phyloP scores from a whole-genome alignment of 1,140 invertebrate species.

The Pseudomyrmex pallidus region DNA sequence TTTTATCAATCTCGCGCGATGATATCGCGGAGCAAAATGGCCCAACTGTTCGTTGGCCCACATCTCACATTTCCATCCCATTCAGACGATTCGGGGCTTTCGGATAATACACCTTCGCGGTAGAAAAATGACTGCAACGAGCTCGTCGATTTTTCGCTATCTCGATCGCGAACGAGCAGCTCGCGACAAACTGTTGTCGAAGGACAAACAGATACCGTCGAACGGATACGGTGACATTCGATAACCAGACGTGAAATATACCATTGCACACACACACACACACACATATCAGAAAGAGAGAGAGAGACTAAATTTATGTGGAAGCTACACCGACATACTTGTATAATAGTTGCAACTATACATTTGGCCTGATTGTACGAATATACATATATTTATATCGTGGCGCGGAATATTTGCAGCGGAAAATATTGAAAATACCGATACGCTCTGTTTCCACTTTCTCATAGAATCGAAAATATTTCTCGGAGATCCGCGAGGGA shows the following conservation, averaged over 20 bases:
- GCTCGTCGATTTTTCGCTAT: background rate
- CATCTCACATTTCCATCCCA: constrained; percentile 19
- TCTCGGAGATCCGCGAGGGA: background rate
- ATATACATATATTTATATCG: background rate
- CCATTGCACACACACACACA: background rate
- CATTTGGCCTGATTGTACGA: background rate
- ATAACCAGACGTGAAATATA: constrained; percentile 26
- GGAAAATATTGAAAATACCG: background rate
- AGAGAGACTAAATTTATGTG: too few relatives aligned
- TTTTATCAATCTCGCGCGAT: background rate
- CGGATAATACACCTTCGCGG: background rate
- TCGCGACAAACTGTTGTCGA: background rate
- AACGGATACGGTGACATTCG: constrained; percentile 25
- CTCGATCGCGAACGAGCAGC: background rate
- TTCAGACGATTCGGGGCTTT: background rate
- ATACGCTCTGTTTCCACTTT: background rate
- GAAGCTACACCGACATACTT: too few relatives aligned
- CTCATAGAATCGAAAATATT: constrained; percentile 7
- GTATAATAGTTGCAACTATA: background rate
- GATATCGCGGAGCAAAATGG: too few relatives aligned
- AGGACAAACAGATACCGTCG: constrained; percentile 19
- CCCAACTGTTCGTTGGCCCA: too few relatives aligned
- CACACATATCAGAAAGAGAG: background rate
- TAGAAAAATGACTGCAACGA: background rate
- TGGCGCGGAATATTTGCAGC: constrained; percentile 6